Base-by-base conservation (phyloP, 2,797 vertebrate species). In the Euphonia xanthogaster region DNA sequence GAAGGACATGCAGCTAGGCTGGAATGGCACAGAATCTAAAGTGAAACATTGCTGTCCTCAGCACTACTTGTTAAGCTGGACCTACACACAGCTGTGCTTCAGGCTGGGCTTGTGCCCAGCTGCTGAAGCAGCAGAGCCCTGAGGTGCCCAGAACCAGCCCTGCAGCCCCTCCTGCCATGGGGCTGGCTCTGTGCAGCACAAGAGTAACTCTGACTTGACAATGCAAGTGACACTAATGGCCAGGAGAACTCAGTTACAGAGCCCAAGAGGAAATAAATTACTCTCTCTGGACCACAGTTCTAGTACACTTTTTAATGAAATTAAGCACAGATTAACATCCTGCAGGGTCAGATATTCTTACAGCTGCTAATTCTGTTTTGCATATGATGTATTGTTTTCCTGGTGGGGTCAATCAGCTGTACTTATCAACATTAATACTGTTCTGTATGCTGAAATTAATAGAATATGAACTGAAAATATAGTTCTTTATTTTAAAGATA, bases 161-260 rank as follows among this genome's bases (percentile, higher is more conserved):
- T 27, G 28, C 37, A 27, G 65, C 58, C 6, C 35, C 10, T 50
- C 28, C 57, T 61, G 62, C 27, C 39, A 7, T 3, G 1, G 8
- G 0, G 0, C 24, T 14, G 51, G 35, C 44, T 55, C 70, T 55
- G 3, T 4, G 58, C 53, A 61, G 63, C 42, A 19, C n/a, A 0
- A 5, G 7, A 53, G 1, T 2, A 47, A 30, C 30, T 23, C 39
- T 11, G 27, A 21, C 28, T 7, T 28, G 31, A 61, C 68, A 67
- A 54, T 5, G 44, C 15, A 27, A 31, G 15, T 13, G 47, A 75
- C 45, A 84, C 57, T 40, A 57, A 70, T 5, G 54, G 87, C 23
- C 66, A 66, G 7, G 25, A 79, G n/a, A 81, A 72, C 44, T 65
- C 44, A 57, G n/a, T 7, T 24, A 83, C 25, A 27, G 25, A 62